These are phyloP conservation scores for Calidris pugnax DNA, from an alignment of 2,113 vertebrate genomes.

Conservation along the genomic window DNA sequence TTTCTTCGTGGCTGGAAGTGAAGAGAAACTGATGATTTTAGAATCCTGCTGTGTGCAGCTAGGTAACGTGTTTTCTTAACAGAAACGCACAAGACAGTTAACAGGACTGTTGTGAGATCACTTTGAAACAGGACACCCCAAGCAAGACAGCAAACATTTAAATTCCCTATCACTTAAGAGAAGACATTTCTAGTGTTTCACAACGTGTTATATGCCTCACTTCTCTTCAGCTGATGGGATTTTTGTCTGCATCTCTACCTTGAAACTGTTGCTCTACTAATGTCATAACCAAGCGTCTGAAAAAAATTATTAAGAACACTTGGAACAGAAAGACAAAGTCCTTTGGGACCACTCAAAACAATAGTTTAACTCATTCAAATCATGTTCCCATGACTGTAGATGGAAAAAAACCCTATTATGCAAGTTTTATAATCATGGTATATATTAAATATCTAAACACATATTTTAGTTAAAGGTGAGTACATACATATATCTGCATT, in stretches of 20 bases:
- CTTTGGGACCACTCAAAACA: not conserved
- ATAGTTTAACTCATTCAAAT: not conserved
- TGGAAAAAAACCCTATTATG: not conserved
- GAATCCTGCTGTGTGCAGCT: not conserved
- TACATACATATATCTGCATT: not conserved
- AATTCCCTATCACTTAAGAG: not conserved
- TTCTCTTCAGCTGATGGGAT: not conserved
- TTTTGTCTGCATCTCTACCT: not conserved
- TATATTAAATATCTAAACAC: not conserved
- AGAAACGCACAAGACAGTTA: not conserved
- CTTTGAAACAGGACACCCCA: not conserved
- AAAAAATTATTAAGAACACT: not conserved
- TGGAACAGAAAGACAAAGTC: not conserved
- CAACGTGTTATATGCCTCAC: not conserved
- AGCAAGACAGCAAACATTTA: not conserved
- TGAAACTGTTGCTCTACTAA: not conserved
- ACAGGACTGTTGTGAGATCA: not conserved
- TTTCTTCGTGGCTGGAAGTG: conserved; percentile 17
- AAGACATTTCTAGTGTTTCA: not conserved
- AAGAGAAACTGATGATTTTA: conserved; percentile 13
- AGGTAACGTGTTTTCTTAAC: not conserved
- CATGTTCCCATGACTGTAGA: not conserved
- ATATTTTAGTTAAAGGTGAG: not conserved
- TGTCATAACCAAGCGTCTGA: not conserved
- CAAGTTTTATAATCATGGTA: not conserved